Evolutionary conservation across 2,113 vertebrate species (phyloP), one percentile per base, ranked within the genome.

Genomic region (Centrocercus urophasianus): DNA sequence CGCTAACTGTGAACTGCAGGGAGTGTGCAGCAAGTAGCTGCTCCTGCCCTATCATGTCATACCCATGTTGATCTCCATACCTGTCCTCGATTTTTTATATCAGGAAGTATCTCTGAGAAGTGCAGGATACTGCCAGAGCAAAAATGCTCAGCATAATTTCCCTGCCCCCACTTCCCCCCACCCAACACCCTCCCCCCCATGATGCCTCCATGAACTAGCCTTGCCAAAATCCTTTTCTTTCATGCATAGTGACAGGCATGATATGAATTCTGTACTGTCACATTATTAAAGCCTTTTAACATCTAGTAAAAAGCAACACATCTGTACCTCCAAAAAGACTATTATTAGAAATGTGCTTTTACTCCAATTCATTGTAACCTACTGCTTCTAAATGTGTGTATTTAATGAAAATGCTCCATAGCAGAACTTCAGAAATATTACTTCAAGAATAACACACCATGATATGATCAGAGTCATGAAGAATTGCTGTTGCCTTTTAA

Each of bases 21-120:
- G 42, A 82, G 87, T 0, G 2, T 11, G 57, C 45, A 75, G 77
- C 80, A 94, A 89, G 89, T 83, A 95, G 65, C 43, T 88, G 65
- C 47, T 88, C 27, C 34, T 0, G 6, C 88, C 1, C 86, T 93
- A 91, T 96, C 86, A 87, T 83, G 48, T 48, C 11, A 5, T 9
- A 27, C 5, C 42, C 63, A 38, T 83, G 90, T 91, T 95, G 73
- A 93, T 92, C 83, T 90, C 86, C 45, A 87, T 70, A 40, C 25
- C 40, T 66, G 59, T 64, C 61, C 83, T 77, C n/a, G 4, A 57
- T 69, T 57, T 83, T 97, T 90, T 73, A 70, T 25, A 56, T 67
- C 70, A 93, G 43, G 34, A 85, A n/a, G 28, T 12, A 43, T 12
- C 61, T 93, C 75, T 95, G 79, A 95, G 87, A 45, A 66, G 69